A percentile compares a stretch with the other conserved stretches of the same genome.
phyloP scores from a whole-genome alignment of 2,113 vertebrate species.

The Pyxicephalus adspersus region DNA sequence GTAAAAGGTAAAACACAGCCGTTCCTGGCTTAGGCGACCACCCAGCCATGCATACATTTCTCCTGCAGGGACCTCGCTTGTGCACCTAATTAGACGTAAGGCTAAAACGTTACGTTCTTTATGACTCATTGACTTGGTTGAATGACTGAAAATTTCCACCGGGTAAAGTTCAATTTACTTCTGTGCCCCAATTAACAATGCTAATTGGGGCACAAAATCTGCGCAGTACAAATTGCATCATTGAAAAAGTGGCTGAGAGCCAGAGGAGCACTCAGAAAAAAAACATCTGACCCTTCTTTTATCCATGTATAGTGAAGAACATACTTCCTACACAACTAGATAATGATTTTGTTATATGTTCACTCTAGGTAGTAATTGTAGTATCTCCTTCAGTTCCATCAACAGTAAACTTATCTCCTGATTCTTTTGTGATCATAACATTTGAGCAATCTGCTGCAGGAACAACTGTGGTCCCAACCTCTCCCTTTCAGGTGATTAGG shows the following conservation, averaged over 20 bases:
- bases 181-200: slow-evolving; percentile 81
- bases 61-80: slow-evolving; percentile 73
- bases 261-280: slow-evolving; percentile 37
- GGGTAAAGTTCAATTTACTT: slow-evolving; percentile 74
- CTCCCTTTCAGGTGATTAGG: too few relatives aligned
- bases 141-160: slow-evolving; percentile 79
- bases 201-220: slow-evolving; percentile 84
- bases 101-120: slow-evolving; percentile 64
- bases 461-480: too few relatives aligned
- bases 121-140: slow-evolving; percentile 77
- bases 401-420: too few relatives aligned
- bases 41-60: slow-evolving; percentile 62
- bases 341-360: not conserved
- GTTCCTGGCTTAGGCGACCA: slow-evolving; percentile 16
- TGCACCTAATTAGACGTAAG: slow-evolving; percentile 76
- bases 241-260: slow-evolving; percentile 57
- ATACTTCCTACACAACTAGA: not conserved
- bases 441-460: too few relatives aligned
- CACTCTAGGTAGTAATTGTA: too few relatives aligned
- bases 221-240: slow-evolving; percentile 61
- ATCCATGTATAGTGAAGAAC: not conserved
- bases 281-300: slow-evolving; percentile 14
- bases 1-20: slow-evolving; percentile 43
- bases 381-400: too few relatives aligned
- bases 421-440: too few relatives aligned